Conservation (phyloP, 1,140 invertebrate genomes). For the Habropoda laboriosa region DNA sequence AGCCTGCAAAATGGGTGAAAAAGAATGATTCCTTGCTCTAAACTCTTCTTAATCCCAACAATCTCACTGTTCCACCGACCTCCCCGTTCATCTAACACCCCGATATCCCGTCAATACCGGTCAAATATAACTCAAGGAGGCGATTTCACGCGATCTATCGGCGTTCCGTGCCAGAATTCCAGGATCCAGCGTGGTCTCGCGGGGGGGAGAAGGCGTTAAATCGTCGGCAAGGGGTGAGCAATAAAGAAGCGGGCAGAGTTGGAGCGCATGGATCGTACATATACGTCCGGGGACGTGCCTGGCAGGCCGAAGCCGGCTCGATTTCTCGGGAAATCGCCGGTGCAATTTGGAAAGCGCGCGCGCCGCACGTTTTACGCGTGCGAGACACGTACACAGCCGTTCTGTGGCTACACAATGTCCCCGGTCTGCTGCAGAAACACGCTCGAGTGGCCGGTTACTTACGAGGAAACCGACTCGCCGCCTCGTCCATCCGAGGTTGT, state of each 20-base stretch:
- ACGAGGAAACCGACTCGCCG: slow-evolving; percentile 30
- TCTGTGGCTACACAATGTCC: slow-evolving; percentile 40
- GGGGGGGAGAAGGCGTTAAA: not conserved
- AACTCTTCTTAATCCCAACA: too few species aligned
- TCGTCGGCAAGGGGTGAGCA: not conserved
- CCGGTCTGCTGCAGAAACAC: slow-evolving; percentile 32
- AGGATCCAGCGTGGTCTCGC: not conserved
- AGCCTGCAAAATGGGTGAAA: too few species aligned
- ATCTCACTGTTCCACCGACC: too few species aligned
- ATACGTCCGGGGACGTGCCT: not conserved
- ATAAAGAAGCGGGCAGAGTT: not conserved
- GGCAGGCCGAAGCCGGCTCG: slow-evolving; percentile 1
- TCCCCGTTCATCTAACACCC: too few species aligned
- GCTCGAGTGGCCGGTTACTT: slow-evolving; percentile 40
- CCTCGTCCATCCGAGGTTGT: slow-evolving; percentile 42
- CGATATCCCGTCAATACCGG: too few species aligned
- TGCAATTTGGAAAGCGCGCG: slow-evolving; percentile 42
- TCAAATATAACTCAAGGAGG: too few species aligned
- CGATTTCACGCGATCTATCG: not conserved
- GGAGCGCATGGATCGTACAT: not conserved
- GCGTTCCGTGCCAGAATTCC: not conserved
- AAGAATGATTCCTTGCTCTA: too few species aligned
- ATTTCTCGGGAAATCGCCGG: slow-evolving; percentile 20
- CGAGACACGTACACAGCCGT: slow-evolving; percentile 37
- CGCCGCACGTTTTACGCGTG: slow-evolving; percentile 28